phyloP scores from a whole-genome alignment of 1,140 invertebrate genomes.

The Camponotus vicinus region DNA sequence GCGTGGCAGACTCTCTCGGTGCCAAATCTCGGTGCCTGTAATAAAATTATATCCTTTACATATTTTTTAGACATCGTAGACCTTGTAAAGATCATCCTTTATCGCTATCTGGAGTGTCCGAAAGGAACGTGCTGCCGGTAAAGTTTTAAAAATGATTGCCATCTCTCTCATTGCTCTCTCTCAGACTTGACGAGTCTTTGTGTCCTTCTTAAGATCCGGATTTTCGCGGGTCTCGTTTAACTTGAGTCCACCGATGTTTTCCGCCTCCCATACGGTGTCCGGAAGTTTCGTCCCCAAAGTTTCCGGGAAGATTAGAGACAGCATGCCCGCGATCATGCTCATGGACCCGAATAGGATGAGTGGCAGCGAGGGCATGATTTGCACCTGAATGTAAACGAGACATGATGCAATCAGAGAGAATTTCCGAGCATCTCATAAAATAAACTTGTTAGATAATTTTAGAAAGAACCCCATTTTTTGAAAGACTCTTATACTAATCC shows the following conservation, averaged over 20 bases:
- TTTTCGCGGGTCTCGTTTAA: conserved; percentile 39
- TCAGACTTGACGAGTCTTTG: conserved; percentile 23
- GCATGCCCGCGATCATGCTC: conserved; percentile 87
- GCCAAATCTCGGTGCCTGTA: background rate
- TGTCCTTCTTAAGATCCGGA: conserved; percentile 39
- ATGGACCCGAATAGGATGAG: conserved; percentile 90
- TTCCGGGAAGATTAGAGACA: conserved; percentile 90
- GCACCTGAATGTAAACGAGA: conserved; percentile 81
- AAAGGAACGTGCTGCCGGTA: background rate
- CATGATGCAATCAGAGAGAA: background rate
- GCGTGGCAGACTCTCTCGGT: background rate
- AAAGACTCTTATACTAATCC: background rate
- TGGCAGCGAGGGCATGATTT: conserved; percentile 87
- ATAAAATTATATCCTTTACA: too few relatives aligned
- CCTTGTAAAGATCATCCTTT: background rate
- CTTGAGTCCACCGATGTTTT: conserved; percentile 85
- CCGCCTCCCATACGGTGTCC: conserved; percentile 90
- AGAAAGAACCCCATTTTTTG: background rate
- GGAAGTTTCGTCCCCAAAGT: conserved; percentile 89
- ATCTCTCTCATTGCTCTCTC: background rate
- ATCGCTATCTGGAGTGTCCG: background rate
- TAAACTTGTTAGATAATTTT: too few relatives aligned
- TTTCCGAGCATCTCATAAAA: too few relatives aligned
- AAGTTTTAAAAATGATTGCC: conserved; percentile 56
- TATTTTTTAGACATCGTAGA: background rate